Evolutionary conservation across 1,140 invertebrate genomes (phyloP).

Genomic region (Drosophila funebris): DNA sequence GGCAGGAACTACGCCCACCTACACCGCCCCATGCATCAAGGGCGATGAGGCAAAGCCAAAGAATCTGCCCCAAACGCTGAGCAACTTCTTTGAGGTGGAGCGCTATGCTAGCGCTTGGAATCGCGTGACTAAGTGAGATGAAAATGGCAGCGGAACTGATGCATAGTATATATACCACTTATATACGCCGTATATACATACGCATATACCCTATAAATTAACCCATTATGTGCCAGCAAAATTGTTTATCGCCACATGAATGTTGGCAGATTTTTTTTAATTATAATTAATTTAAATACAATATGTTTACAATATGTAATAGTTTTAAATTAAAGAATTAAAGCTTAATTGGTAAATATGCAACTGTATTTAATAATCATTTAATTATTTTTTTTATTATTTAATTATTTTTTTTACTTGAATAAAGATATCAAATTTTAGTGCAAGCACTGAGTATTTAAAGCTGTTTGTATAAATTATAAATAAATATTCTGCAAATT

Average conservation of each 20-base stretch:
- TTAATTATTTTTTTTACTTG: no score
- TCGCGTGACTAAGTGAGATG: constrained; percentile 65
- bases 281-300: background rate
- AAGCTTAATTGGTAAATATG: background rate
- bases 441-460: no score
- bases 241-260: background rate
- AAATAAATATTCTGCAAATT: no score
- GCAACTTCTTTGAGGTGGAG: constrained; percentile 64
- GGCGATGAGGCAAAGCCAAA: constrained; percentile 56
- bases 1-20: constrained; percentile 44
- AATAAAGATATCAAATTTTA: no score
- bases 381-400: no score
- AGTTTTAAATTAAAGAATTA: background rate
- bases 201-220: constrained; percentile 41
- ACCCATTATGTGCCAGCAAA: constrained; percentile 57
- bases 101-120: constrained; percentile 64
- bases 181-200: no score
- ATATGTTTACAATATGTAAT: background rate
- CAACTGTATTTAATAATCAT: no score
- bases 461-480: no score
- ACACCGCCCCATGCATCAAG: constrained; percentile 54
- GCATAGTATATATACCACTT: constrained; percentile 8
- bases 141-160: constrained; percentile 13
- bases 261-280: background rate
- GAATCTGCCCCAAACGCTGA: constrained; percentile 59